Evolutionary conservation across 1,140 invertebrate species (phyloP).

Genomic region (Ceratosolen solmsi): DNA sequence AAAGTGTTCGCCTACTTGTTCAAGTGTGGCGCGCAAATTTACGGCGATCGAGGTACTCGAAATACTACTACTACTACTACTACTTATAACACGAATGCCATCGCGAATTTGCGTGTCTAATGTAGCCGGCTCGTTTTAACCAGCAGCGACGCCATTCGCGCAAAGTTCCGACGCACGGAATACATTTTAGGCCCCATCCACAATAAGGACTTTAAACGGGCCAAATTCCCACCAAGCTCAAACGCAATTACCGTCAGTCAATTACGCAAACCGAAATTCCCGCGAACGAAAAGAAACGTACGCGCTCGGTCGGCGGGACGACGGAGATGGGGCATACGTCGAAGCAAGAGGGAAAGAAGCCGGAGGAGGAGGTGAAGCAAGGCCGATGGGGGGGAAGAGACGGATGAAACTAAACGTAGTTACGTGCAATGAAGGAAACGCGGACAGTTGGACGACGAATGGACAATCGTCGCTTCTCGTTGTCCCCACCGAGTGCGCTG

Average conservation of each 20-base stretch:
- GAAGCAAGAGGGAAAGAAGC: not conserved
- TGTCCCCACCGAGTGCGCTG: not conserved
- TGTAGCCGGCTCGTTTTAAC: too few relatives aligned
- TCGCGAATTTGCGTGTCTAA: not conserved
- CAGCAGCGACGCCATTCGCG: not conserved
- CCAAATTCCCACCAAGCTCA: not conserved
- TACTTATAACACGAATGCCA: too few relatives aligned
- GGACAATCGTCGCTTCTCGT: conserved; percentile 24
- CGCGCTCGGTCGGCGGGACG: too few relatives aligned
- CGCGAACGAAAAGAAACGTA: not conserved
- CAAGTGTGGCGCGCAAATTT: too few relatives aligned
- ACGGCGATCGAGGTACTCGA: too few relatives aligned
- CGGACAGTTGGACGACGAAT: conserved; percentile 17
- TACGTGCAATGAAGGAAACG: not conserved
- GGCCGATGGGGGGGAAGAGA: not conserved
- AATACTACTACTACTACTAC: too few relatives aligned
- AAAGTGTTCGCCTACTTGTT: too few relatives aligned
- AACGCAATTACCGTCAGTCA: not conserved
- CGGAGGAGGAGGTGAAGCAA: not conserved
- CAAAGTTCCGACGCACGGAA: not conserved
- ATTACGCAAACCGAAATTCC: not conserved
- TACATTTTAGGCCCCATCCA: not conserved
- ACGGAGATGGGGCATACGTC: too few relatives aligned
- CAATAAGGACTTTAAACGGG: not conserved
- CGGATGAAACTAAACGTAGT: not conserved